These are phyloP conservation scores for Bembecia ichneumoniformis DNA, from an alignment of 2,888 invertebrate genomes.

Conservation along the genomic window DNA sequence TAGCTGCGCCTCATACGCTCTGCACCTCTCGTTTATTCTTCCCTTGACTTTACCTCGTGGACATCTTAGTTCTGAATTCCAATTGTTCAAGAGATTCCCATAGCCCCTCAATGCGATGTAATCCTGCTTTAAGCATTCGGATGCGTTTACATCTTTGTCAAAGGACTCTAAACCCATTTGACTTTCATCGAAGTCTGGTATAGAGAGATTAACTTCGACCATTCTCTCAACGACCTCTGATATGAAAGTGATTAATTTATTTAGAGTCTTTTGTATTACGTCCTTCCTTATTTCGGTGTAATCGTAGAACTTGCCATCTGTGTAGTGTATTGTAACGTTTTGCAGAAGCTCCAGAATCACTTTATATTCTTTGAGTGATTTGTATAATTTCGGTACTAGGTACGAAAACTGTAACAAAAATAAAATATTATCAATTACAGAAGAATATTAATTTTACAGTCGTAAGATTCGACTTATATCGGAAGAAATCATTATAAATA, in stretches of 20 bases:
- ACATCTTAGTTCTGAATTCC: slow-evolving; percentile 66
- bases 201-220: slow-evolving; percentile 38
- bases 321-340: slow-evolving; percentile 45
- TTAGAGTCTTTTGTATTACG: slow-evolving; percentile 46
- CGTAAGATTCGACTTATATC: too few species aligned
- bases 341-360: slow-evolving; percentile 46
- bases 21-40: slow-evolving; percentile 28
- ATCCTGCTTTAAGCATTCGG: slow-evolving; percentile 72
- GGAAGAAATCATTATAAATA: too few species aligned
- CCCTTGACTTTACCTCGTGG: slow-evolving; percentile 30
- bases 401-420: slow-evolving; percentile 69
- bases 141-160: slow-evolving; percentile 57
- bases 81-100: slow-evolving; percentile 72
- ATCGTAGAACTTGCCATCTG: slow-evolving; percentile 51
- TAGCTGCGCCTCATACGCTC: slow-evolving; percentile 34
- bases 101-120: slow-evolving; percentile 74
- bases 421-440: slow-evolving; percentile 11
- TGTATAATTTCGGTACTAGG: slow-evolving; percentile 72
- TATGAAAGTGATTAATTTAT: slow-evolving; percentile 71
- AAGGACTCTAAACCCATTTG: slow-evolving; percentile 46
- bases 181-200: slow-evolving; percentile 41
- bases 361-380: slow-evolving; percentile 47
- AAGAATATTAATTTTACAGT: too few species aligned
- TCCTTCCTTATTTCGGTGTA: slow-evolving; percentile 47
- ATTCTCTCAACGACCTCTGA: slow-evolving; percentile 64